Conservation (phyloP, 2,113 vertebrate genomes). For the Hippocampus comes region DNA sequence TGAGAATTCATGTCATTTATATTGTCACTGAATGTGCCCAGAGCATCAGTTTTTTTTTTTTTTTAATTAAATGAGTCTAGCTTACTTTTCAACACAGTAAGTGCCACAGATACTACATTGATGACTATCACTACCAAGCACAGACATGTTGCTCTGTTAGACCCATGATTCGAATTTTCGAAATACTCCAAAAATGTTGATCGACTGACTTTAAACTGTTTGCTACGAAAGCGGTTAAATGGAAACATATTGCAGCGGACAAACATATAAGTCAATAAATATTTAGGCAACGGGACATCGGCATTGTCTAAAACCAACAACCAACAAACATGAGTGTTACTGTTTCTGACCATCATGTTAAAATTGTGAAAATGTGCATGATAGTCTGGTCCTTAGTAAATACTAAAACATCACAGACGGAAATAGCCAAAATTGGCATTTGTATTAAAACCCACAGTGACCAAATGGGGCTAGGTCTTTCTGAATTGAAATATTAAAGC, state of each 20-base stretch:
- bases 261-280: neutral
- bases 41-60: neutral
- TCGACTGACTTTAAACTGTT: neutral
- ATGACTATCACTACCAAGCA: constrained; percentile 7
- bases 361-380: neutral
- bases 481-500: neutral
- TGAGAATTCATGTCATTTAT: constrained; percentile 1
- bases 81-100: constrained; percentile 17
- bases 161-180: neutral
- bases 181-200: neutral
- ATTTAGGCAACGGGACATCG: neutral
- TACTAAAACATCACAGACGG: neutral
- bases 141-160: constrained; percentile 6
- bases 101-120: constrained; percentile 11
- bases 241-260: neutral
- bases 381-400: neutral
- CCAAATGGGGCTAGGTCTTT: neutral
- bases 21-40: neutral
- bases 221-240: neutral
- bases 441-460: neutral
- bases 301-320: neutral
- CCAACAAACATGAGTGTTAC: neutral
- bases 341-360: neutral
- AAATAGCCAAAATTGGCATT: neutral
- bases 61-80: neutral